phyloP scores from a whole-genome alignment of 2,888 invertebrate species.

The Sphaeridia pumilis region DNA sequence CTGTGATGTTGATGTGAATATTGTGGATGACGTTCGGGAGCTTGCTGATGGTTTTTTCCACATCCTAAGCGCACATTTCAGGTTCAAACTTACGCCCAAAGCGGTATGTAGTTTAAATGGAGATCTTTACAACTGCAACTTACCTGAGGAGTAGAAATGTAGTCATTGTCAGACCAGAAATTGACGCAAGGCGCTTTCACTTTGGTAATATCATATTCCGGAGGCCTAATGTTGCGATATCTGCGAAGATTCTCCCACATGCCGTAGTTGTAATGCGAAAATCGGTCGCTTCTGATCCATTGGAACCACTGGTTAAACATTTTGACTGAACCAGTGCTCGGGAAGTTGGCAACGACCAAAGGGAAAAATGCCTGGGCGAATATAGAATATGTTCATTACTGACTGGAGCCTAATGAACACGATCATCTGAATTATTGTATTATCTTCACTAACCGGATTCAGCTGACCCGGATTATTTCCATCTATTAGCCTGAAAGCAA shows the following conservation, averaged over 20 bases:
- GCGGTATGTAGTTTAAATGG: too few relatives aligned
- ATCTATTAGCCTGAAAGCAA: not conserved
- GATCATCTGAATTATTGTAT: too few relatives aligned
- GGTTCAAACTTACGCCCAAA: not conserved
- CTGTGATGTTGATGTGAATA: slow-evolving; percentile 49
- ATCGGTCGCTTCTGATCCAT: slow-evolving; percentile 18
- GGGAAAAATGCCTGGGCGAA: slow-evolving; percentile 1
- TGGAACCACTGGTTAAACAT: slow-evolving; percentile 9
- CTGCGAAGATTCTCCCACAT: slow-evolving; percentile 5
- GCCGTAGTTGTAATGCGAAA: slow-evolving; percentile 38
- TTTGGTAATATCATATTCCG: slow-evolving; percentile 10
- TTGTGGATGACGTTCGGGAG: slow-evolving; percentile 49
- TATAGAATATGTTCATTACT: too few relatives aligned
- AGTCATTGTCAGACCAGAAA: slow-evolving; percentile 11
- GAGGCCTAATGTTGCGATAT: slow-evolving; percentile 9
- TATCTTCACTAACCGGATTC: not conserved
- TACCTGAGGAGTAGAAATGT: slow-evolving; percentile 8
- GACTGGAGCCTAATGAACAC: too few relatives aligned
- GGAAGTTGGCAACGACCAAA: not conserved
- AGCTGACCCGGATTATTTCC: slow-evolving; percentile 4
- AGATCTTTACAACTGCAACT: not conserved
- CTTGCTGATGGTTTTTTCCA: slow-evolving; percentile 45
- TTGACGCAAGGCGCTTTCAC: slow-evolving; percentile 9
- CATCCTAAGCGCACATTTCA: slow-evolving; percentile 42
- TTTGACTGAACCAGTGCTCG: slow-evolving; percentile 7